Conservation (phyloP, 2,797 vertebrate genomes). For the Sebastes matsubarae region DNA sequence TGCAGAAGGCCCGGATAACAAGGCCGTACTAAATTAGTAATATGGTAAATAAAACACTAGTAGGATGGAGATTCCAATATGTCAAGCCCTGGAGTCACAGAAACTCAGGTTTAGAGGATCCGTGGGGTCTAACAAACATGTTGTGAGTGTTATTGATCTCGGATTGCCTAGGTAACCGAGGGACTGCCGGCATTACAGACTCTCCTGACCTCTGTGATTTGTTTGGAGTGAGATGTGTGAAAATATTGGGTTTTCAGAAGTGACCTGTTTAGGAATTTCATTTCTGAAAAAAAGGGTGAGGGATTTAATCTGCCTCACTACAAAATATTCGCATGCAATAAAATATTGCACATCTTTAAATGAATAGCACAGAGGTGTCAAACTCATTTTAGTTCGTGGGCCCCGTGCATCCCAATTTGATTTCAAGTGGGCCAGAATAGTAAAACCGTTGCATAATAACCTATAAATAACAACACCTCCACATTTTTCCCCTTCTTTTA, state of each 20-base stretch:
- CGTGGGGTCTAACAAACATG: conserved; percentile 58
- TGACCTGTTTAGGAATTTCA: not conserved
- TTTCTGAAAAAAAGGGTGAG: not conserved
- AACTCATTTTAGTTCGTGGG: too few species aligned
- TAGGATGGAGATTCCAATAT: conserved; percentile 60
- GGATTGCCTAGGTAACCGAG: conserved; percentile 28
- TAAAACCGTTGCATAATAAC: not conserved
- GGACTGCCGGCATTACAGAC: conserved; percentile 19
- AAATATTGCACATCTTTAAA: not conserved
- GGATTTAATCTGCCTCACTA: not conserved
- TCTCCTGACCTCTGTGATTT: conserved; percentile 28
- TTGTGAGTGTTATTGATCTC: conserved; percentile 67
- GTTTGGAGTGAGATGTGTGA: conserved; percentile 19
- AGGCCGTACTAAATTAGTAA: conserved; percentile 78
- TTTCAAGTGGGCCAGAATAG: too few species aligned
- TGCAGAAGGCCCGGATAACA: conserved; percentile 70
- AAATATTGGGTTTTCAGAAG: not conserved
- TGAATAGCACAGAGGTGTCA: too few species aligned
- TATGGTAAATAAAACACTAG: conserved; percentile 76
- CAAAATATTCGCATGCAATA: not conserved
- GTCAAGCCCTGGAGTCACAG: conserved; percentile 58
- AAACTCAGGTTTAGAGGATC: conserved; percentile 43
- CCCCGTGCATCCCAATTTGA: too few species aligned
- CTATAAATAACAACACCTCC: too few species aligned
- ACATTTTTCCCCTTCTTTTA: rapidly evolving